These are phyloP conservation scores for Eilema griseolum DNA, from an alignment of 2,888 invertebrate species.

Conservation along the genomic window DNA sequence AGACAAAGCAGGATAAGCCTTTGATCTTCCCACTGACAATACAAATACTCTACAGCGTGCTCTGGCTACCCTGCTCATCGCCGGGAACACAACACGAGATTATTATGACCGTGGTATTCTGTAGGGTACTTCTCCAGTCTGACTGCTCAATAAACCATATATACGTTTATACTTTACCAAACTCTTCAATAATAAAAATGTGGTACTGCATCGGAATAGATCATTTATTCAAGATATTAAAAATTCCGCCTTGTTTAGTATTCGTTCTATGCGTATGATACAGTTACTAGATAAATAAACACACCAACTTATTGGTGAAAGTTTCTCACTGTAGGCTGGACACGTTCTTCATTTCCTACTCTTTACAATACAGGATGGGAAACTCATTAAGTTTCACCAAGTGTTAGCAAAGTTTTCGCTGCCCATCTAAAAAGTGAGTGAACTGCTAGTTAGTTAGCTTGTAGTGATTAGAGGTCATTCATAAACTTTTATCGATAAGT, in stretches of 20 bases:
- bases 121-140: too few relatives aligned
- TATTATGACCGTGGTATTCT: too few relatives aligned
- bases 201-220: too few relatives aligned
- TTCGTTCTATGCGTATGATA: background rate
- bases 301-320: conserved; percentile 21
- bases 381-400: conserved; percentile 43
- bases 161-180: too few relatives aligned
- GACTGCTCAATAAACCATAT: too few relatives aligned
- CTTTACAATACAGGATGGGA: conserved; percentile 34
- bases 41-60: too few relatives aligned
- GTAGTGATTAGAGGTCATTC: background rate
- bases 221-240: background rate
- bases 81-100: too few relatives aligned
- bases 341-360: conserved; percentile 52
- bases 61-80: too few relatives aligned
- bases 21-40: too few relatives aligned
- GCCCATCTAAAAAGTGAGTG: conserved; percentile 29
- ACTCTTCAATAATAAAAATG: too few relatives aligned
- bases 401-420: conserved; percentile 37
- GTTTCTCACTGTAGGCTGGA: conserved; percentile 28
- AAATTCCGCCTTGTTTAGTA: background rate
- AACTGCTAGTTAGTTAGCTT: conserved; percentile 11
- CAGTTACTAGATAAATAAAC: conserved; percentile 15
- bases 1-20: too few relatives aligned
- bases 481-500: background rate